A percentile compares a stretch with the other conserved stretches of the same genome.
Evolutionary conservation across 2,888 invertebrate species (phyloP).

Genomic region (Erannis defoliaria): DNA sequence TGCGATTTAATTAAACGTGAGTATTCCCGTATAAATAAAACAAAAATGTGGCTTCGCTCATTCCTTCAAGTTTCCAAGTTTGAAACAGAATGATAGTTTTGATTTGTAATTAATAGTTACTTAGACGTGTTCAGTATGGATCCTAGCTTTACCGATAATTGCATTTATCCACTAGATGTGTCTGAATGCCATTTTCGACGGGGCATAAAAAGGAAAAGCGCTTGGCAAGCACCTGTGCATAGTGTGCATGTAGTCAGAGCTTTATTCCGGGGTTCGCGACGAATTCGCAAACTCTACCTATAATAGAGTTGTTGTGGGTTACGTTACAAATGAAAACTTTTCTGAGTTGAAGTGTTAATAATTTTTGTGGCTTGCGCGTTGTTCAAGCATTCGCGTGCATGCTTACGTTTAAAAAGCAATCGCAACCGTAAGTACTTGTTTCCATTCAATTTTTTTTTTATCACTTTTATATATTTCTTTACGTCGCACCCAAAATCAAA

Average conservation of each 20-base stretch:
- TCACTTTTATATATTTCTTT: too few species aligned
- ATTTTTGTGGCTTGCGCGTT: conserved; percentile 8
- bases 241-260: conserved; percentile 66
- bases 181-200: conserved; percentile 69
- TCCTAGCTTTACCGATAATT: conserved; percentile 56
- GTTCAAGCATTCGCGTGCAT: background rate
- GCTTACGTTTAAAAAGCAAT: too few species aligned
- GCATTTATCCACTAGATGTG: conserved; percentile 63
- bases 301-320: conserved; percentile 20
- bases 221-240: conserved; percentile 64
- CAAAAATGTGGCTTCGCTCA: too few species aligned
- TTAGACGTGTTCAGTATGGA: conserved; percentile 24
- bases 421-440: too few species aligned
- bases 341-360: conserved; percentile 1
- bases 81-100: too few species aligned
- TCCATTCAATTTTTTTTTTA: too few species aligned
- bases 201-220: conserved; percentile 66
- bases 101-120: too few species aligned
- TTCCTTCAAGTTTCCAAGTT: too few species aligned
- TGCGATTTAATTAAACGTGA: too few species aligned
- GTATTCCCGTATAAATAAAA: too few species aligned
- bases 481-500: too few species aligned
- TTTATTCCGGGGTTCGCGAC: conserved; percentile 66
- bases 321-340: conserved; percentile 21
- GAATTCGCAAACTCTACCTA: conserved; percentile 36